A percentile compares a stretch with the other conserved stretches of the same genome.
Evolutionary conservation across 1,140 invertebrate genomes (phyloP).

Genomic region (Dreissena rostriformis): DNA sequence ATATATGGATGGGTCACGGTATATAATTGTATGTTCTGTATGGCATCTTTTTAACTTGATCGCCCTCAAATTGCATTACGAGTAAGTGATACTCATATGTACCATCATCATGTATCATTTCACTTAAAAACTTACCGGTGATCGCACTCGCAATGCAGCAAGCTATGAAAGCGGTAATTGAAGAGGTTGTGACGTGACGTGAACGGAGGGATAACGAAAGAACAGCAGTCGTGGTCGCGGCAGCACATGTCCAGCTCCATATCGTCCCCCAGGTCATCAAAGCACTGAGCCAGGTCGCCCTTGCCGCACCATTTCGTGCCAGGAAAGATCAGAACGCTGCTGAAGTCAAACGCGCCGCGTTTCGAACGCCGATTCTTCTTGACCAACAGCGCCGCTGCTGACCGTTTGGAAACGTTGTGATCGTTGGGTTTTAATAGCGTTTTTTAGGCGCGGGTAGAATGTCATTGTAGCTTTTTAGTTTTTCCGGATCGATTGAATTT

Average conservation of each 20-base stretch:
- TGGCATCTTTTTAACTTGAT: too few relatives aligned
- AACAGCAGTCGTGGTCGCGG: slow-evolving; percentile 91
- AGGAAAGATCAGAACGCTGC: slow-evolving; percentile 63
- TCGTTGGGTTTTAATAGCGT: background rate
- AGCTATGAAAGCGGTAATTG: slow-evolving; percentile 92
- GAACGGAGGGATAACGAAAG: slow-evolving; percentile 89
- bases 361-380: slow-evolving; percentile 12
- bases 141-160: slow-evolving; percentile 94
- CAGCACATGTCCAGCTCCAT: slow-evolving; percentile 91
- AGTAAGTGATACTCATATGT: too few relatives aligned
- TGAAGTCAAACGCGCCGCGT: slow-evolving; percentile 51
- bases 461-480: slow-evolving; percentile 11
- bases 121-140: slow-evolving; percentile 86
- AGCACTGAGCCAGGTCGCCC: slow-evolving; percentile 88
- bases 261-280: slow-evolving; percentile 89
- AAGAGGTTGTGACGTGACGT: slow-evolving; percentile 90
- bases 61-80: too few relatives aligned
- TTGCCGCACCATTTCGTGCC: slow-evolving; percentile 88
- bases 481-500: slow-evolving; percentile 26
- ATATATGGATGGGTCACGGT: too few relatives aligned
- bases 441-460: background rate
- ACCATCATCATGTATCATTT: too few relatives aligned
- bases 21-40: too few relatives aligned
- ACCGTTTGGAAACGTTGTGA: background rate
- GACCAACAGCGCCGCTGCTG: background rate